Evolutionary conservation across 2,113 vertebrate genomes (phyloP).

Genomic region (Pardalotus punctatus): DNA sequence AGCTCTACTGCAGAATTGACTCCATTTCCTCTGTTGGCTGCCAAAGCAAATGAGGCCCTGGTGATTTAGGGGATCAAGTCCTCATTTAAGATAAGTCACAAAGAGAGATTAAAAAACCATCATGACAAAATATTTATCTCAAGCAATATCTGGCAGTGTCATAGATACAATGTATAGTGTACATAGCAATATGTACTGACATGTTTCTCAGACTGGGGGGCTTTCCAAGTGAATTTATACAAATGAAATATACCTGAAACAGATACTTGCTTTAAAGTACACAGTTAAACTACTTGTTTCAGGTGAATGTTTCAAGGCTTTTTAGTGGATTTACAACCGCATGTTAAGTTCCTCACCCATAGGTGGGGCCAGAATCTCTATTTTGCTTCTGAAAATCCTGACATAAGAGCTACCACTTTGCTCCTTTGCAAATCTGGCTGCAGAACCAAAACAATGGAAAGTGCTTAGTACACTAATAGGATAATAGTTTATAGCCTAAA

Average conservation of each 20-base stretch:
- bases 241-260: not conserved
- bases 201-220: not conserved
- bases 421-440: not conserved
- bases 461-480: not conserved
- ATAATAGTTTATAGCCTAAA: not conserved
- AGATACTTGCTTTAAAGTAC: not conserved
- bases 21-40: not conserved
- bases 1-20: not conserved
- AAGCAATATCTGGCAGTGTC: not conserved
- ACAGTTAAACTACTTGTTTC: not conserved
- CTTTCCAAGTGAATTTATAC: not conserved
- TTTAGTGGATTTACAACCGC: not conserved
- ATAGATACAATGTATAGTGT: rapidly evolving
- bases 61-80: not conserved
- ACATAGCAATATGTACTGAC: not conserved
- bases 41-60: not conserved
- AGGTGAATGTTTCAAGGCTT: not conserved
- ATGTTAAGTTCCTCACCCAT: not conserved
- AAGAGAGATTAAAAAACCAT: not conserved
- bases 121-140: not conserved
- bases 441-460: not conserved
- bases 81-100: not conserved
- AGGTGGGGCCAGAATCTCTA: conserved; percentile 44
- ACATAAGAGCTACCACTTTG: not conserved
- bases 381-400: conserved; percentile 1